Base-by-base conservation (phyloP, 2,888 invertebrate species). In the Caenorhabditis uteleia region DNA sequence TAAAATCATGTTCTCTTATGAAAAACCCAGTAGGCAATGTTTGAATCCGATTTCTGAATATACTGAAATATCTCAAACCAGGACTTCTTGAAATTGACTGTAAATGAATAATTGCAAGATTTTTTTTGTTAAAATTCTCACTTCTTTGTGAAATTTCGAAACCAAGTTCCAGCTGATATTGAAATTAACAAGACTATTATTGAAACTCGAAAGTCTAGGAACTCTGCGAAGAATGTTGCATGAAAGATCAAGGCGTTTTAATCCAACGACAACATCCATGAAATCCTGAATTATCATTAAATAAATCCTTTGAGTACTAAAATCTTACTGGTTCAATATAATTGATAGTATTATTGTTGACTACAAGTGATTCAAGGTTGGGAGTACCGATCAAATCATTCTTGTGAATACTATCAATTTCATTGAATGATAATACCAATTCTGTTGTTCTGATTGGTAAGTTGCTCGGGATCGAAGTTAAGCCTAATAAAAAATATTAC, bases 161-260 rank as follows among this genome's bases (percentile, higher is more conserved):
- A 62, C 51, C 10, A 51, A 51, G 33, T 62, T 62, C 18, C 46
- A 33, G 1, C 33, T 43, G 20, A 62, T 18, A 16, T 62, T 62
- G 5, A 62, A 14, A n/a, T 29, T 56, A 0, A 56, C 56, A 1
- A 62, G 44, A 18, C 25, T 51, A n/a, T 56, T 62, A 3, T 47
- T 50, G 6, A 51, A 36, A 14, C 56, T 55, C n/a, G 77, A 59
- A 2, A 77, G 66, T 16, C 51, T 53, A 3, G 73, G 74, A 23
- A 78, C 26, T 8, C 40, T 51, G 14, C 56, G 36, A 31, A 79
- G 33, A 26, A 66, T 54, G 49, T 80, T 79, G 42, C 67, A 68
- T 1, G 74, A 65, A 12, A 78, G 34, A 47, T 75, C 67, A 7
- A 79, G 58, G 10, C 74, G 64, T 16, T 55, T 51, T 14, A 79